Percentiles rank a stretch among this genome's conserved stretches.
Evolutionary conservation across 2,113 vertebrate genomes (phyloP).

Genomic region (Odocoileus hemionus): DNA sequence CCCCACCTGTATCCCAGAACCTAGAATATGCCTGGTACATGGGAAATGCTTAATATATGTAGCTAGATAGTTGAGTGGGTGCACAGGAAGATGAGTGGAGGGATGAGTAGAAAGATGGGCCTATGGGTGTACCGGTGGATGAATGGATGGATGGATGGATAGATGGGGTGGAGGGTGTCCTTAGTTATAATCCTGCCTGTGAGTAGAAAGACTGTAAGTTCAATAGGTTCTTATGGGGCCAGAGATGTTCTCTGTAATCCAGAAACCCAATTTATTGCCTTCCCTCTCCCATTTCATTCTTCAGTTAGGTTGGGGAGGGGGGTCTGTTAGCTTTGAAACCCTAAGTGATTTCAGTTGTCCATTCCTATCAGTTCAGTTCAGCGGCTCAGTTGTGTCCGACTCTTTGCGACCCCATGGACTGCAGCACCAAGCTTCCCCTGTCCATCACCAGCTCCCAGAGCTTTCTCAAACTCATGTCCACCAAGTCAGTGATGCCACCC

Average conservation of each 20-base stretch:
- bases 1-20: background rate
- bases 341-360: background rate
- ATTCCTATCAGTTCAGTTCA: background rate
- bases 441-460: background rate
- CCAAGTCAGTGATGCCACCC: background rate
- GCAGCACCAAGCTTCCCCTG: background rate
- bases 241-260: background rate
- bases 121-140: background rate
- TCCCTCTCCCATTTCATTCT: background rate
- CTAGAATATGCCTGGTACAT: background rate
- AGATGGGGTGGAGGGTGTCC: background rate
- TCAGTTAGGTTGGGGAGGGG: background rate
- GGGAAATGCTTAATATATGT: background rate
- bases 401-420: background rate
- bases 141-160: background rate
- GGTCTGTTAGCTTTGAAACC: background rate
- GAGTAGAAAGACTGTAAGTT: background rate
- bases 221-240: background rate
- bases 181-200: background rate
- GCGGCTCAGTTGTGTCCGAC: background rate
- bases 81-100: background rate
- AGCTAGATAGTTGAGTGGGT: background rate
- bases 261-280: background rate
- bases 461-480: background rate
- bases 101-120: background rate